Base-by-base conservation (phyloP, 92 coral and sea anemone species). In the Palythoa grandiflora region DNA sequence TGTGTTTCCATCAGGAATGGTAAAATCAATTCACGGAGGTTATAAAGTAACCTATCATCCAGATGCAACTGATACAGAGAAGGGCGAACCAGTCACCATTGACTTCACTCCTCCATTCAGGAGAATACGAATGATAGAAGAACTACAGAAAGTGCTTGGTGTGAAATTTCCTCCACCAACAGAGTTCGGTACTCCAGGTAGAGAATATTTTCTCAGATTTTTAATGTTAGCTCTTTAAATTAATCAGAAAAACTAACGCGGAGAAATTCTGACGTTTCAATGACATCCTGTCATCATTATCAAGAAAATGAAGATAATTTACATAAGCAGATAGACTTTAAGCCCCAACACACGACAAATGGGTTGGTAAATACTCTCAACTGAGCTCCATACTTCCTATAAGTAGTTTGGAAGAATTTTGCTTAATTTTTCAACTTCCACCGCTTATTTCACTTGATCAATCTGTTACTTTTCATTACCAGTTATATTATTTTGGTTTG, bases 41-140 rank as follows among this genome's bases (percentile, higher is more conserved):
- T 95, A 95, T 77, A 91, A 87, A 75, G 91, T 97, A 21, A 95
- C 91, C 20, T 97, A 92, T 79, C 98, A 97, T 77, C 97, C 99
- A 2, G 90, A 97, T 72, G 97, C 95, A 19, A 93, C 96, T 4
- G 99, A 95, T 86, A 91, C 96, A 55, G 98, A 97, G n/a, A 95
- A 93, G 74, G 99, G 99, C 1, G 93, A 95, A 52, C 93, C 99
- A 14, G 91, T 92, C 55, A 90, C 94, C 14, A 96, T 95, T 3
- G 98, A 97, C 71, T 97, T 97, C 54, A 93, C 98, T 12, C 97
- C 98, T 8, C 99, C 99, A 19, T 97, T 97, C 87, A 97, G 90
- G 81, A 91, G 99, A 79, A 75, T 97, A 77, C 73, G 90, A 40
- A 97, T 97, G 99, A 76, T 94, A 48, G 93, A 94, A 15, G 99